Conservation (phyloP, 1,140 invertebrate genomes). For the Caenorhabditis brenneri region DNA sequence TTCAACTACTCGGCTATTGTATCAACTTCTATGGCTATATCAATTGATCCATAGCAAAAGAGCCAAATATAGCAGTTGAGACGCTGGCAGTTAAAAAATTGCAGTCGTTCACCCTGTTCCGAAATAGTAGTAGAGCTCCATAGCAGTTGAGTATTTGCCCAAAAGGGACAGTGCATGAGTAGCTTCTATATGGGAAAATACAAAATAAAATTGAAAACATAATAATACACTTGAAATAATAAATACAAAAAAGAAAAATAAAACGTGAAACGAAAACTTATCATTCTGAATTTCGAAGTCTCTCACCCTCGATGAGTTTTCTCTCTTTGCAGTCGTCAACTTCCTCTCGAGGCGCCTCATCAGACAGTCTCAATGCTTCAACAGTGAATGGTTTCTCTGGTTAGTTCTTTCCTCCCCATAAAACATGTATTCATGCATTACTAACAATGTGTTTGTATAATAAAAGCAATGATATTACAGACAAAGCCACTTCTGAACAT, state of each 20-base stretch:
- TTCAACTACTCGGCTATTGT: too few species aligned
- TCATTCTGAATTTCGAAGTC: not conserved
- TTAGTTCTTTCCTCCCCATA: not conserved
- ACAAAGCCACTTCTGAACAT: constrained; percentile 4
- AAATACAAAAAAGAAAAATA: not conserved
- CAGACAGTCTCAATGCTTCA: not conserved
- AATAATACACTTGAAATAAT: too few species aligned
- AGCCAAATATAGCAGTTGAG: too few species aligned
- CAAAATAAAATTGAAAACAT: too few species aligned
- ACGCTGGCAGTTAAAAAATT: too few species aligned
- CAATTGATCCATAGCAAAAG: too few species aligned
- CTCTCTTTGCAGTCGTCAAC: not conserved
- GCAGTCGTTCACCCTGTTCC: too few species aligned
- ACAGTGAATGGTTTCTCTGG: not conserved
- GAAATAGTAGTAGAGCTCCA: too few species aligned
- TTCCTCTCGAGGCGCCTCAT: not conserved
- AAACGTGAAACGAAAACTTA: not conserved
- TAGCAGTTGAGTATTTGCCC: too few species aligned
- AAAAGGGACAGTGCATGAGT: too few species aligned
- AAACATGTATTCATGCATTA: not conserved
- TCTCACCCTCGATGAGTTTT: not conserved
- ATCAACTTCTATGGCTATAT: too few species aligned
- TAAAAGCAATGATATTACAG: not conserved
- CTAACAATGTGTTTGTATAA: not conserved
- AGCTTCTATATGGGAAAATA: too few species aligned